Evolutionary conservation across 2,888 invertebrate genomes (phyloP).

Genomic region (Tetanocera ferruginea): DNA sequence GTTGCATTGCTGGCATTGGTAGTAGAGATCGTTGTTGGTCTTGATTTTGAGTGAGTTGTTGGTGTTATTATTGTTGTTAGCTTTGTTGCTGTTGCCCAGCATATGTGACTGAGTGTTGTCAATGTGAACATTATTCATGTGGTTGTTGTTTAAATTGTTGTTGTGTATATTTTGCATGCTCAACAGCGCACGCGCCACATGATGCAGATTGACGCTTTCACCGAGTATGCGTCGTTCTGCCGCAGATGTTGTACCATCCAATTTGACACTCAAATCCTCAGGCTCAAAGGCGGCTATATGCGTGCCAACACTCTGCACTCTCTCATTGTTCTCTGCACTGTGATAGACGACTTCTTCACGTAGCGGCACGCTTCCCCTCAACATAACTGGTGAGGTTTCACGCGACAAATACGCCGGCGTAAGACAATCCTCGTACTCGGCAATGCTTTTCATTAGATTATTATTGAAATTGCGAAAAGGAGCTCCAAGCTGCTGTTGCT

Average conservation of each 20-base stretch:
- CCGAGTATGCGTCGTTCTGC: slow-evolving; percentile 56
- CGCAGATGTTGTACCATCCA: slow-evolving; percentile 25
- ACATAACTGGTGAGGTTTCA: slow-evolving; percentile 47
- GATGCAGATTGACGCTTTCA: slow-evolving; percentile 62
- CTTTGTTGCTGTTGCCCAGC: slow-evolving; percentile 33
- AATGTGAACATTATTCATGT: slow-evolving; percentile 38
- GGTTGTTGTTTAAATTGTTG: slow-evolving; percentile 43
- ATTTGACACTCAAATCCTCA: slow-evolving; percentile 63
- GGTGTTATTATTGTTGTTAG: slow-evolving; percentile 31
- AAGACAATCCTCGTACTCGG: slow-evolving; percentile 63
- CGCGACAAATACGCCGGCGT: slow-evolving; percentile 53
- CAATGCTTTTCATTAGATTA: slow-evolving; percentile 60
- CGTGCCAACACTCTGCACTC: slow-evolving; percentile 34
- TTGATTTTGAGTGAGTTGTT: slow-evolving; percentile 55
- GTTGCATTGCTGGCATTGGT: slow-evolving; percentile 68
- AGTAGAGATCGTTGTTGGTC: slow-evolving; percentile 64
- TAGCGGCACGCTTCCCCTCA: slow-evolving; percentile 41
- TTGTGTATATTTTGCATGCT: slow-evolving; percentile 60
- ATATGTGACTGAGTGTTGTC: slow-evolving; percentile 37
- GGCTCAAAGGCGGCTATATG: slow-evolving; percentile 52
- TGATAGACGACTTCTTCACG: slow-evolving; percentile 27
- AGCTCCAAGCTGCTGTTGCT: slow-evolving; percentile 38
- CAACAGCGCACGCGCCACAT: slow-evolving; percentile 62
- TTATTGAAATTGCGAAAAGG: slow-evolving; percentile 60
- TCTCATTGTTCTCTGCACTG: not conserved